A percentile compares a stretch with the other conserved stretches of the same genome.
These are phyloP conservation scores for Oligia fasciuncula DNA, from an alignment of 2,888 invertebrate species.

Conservation along the genomic window DNA sequence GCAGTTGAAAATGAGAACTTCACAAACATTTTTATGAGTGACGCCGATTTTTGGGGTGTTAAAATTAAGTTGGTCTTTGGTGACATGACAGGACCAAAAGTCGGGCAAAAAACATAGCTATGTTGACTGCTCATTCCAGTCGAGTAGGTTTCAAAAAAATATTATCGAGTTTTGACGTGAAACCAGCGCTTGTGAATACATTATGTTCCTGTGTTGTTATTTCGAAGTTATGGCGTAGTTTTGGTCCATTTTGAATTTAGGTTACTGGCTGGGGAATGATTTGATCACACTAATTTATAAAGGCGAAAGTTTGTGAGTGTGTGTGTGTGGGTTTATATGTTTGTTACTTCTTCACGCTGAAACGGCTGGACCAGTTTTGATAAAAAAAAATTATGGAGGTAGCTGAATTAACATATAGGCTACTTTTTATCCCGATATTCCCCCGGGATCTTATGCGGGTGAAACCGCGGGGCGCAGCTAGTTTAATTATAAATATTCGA, in stretches of 20 bases:
- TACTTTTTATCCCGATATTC: no score
- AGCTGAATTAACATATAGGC: no score
- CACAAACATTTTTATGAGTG: neutral
- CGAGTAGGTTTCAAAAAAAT: constrained; percentile 73
- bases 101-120: constrained; percentile 63
- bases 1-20: constrained; percentile 3
- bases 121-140: constrained; percentile 77
- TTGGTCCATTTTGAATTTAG: neutral
- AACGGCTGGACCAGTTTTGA: no score
- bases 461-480: no score
- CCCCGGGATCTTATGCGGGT: no score
- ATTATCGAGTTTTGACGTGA: constrained; percentile 70
- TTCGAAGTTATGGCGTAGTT: constrained; percentile 38
- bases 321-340: no score
- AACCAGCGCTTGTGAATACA: constrained; percentile 73
- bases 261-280: neutral
- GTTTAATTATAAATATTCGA: neutral
- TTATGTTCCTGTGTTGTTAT: constrained; percentile 71
- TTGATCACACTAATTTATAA: neutral
- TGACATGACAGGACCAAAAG: constrained; percentile 56
- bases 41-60: constrained; percentile 19
- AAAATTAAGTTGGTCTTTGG: constrained; percentile 43
- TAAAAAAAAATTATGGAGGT: no score
- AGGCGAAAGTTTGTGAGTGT: no score
- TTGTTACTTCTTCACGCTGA: no score